Percentiles rank a stretch among this genome's conserved stretches.
phyloP scores from a whole-genome alignment of 2,797 vertebrate species.

The Taeniopygia guttata region DNA sequence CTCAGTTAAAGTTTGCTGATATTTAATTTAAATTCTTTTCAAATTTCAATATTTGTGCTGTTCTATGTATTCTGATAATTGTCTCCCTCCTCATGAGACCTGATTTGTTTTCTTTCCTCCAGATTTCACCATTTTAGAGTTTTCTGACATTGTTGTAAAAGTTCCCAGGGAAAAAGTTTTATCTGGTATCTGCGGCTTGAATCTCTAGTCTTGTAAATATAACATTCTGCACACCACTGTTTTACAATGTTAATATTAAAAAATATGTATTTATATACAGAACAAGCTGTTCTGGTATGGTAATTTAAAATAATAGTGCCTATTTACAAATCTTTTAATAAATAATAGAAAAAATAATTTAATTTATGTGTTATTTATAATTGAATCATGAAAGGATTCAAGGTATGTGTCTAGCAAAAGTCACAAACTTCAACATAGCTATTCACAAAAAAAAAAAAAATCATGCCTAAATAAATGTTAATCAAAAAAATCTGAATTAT shows the following conservation, averaged over 20 bases:
- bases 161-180: neutral
- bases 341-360: neutral
- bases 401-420: neutral
- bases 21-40: neutral
- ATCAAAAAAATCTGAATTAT: neutral
- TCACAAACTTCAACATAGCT: neutral
- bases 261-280: neutral
- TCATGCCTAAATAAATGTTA: neutral
- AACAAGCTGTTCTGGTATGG: neutral
- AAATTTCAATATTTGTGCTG: neutral
- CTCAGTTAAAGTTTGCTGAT: neutral
- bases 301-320: neutral
- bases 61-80: neutral
- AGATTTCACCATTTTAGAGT: neutral
- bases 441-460: neutral
- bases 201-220: neutral
- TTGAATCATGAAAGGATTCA: fast-evolving
- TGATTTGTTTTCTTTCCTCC: neutral
- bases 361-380: neutral
- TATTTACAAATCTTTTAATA: neutral
- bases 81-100: neutral
- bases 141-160: neutral
- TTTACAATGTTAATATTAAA: neutral
- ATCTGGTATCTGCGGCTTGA: neutral
- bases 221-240: neutral